Conservation (phyloP, 1,140 invertebrate species). For the Globodera ellingtonae region DNA sequence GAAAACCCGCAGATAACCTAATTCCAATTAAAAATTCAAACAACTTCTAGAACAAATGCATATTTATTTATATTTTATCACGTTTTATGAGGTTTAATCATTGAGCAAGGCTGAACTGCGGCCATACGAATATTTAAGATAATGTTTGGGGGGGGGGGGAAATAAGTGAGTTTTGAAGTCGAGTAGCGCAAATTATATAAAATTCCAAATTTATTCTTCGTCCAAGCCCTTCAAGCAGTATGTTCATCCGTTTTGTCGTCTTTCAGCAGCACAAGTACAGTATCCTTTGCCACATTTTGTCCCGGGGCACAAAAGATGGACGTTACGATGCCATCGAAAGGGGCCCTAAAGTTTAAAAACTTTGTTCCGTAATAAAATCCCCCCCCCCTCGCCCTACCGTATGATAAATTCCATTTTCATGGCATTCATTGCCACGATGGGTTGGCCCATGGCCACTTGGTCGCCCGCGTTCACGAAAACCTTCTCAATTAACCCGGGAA, state of each 20-base stretch:
- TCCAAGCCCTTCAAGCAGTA: neutral
- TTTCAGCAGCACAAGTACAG: constrained; percentile 41
- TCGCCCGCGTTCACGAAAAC: constrained; percentile 80
- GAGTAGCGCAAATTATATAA: too few species aligned
- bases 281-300: constrained; percentile 56
- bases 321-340: constrained; percentile 49
- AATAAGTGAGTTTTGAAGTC: too few species aligned
- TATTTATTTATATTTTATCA: too few species aligned
- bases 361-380: neutral
- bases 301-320: constrained; percentile 49
- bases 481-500: constrained; percentile 92
- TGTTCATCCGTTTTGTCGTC: neutral
- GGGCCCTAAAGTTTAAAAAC: constrained; percentile 44
- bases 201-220: too few species aligned
- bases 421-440: constrained; percentile 86
- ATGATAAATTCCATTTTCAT: constrained; percentile 94
- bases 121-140: too few species aligned
- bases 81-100: too few species aligned
- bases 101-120: too few species aligned
- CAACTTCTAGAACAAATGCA: too few species aligned
- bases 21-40: too few species aligned
- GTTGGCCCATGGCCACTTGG: constrained; percentile 79
- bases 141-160: too few species aligned
- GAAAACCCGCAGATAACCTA: too few species aligned
- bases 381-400: constrained; percentile 30